Evolutionary conservation across 35 echinoderm and acorn worm species (phyloP).

Genomic region (Apostichopus californicus): DNA sequence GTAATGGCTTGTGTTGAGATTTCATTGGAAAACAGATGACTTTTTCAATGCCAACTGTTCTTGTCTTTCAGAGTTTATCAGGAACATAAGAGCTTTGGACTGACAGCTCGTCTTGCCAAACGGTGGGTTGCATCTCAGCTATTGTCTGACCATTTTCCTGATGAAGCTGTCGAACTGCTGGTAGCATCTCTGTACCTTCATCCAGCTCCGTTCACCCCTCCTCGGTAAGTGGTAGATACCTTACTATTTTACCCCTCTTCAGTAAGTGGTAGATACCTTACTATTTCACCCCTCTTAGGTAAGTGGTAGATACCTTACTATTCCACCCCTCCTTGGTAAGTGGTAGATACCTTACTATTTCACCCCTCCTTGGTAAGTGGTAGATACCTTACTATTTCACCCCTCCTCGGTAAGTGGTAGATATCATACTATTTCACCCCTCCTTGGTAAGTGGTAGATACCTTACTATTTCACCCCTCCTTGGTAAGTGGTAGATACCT

Average conservation of each 20-base stretch:
- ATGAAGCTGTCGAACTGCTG: slow-evolving; percentile 83
- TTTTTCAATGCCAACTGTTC: neutral
- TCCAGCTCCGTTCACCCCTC: slow-evolving; percentile 75
- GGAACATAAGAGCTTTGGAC: slow-evolving; percentile 66
- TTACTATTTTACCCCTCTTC: too few species aligned
- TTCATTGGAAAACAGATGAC: too few species aligned
- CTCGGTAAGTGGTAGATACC: slow-evolving; percentile 50
- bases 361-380: too few species aligned
- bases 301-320: neutral
- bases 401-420: too few species aligned
- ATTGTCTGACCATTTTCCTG: slow-evolving; percentile 65
- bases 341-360: too few species aligned
- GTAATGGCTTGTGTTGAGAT: too few species aligned
- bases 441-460: too few species aligned
- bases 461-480: too few species aligned
- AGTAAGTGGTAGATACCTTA: neutral
- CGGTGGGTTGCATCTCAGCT: slow-evolving; percentile 87
- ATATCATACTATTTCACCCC: too few species aligned
- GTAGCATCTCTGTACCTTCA: slow-evolving; percentile 83
- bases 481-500: too few species aligned
- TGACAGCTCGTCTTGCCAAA: slow-evolving; percentile 85
- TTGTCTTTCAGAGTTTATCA: slow-evolving; percentile 75
- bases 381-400: too few species aligned
- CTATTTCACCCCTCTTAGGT: neutral
- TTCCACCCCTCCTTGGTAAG: too few species aligned